phyloP scores from a whole-genome alignment of 92 coral and sea anemone species.

The Phenganax marumi region DNA sequence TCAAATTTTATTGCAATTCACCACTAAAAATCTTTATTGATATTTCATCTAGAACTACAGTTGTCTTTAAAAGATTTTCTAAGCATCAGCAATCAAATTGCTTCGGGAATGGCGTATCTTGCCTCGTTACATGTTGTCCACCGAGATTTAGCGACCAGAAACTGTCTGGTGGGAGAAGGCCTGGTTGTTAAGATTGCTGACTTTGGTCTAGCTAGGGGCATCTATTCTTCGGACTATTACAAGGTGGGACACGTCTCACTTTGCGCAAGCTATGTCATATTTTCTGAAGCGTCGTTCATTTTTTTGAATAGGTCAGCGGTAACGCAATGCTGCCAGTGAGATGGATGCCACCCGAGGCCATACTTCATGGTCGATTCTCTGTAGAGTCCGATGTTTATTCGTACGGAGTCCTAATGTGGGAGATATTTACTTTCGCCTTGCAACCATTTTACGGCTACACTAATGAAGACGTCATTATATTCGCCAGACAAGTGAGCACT shows the following conservation, averaged over 20 bases:
- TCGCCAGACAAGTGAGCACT: slow-evolving; percentile 74
- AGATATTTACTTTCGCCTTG: slow-evolving; percentile 77
- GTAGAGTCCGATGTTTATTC: slow-evolving; percentile 92
- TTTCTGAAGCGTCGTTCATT: background rate
- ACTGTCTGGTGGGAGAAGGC: slow-evolving; percentile 73
- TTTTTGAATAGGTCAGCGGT: slow-evolving; percentile 71
- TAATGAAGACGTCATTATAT: slow-evolving; percentile 83
- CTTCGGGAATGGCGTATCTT: slow-evolving; percentile 78
- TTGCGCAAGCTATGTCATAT: background rate
- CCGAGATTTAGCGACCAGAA: slow-evolving; percentile 90
- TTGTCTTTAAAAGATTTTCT: slow-evolving; percentile 64
- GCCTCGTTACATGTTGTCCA: slow-evolving; percentile 81
- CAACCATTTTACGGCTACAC: slow-evolving; percentile 96
- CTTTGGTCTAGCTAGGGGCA: slow-evolving; percentile 92
- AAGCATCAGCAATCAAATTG: slow-evolving; percentile 67
- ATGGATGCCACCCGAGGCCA: slow-evolving; percentile 97
- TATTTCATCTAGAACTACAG: slow-evolving; percentile 1
- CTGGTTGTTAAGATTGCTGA: slow-evolving; percentile 83
- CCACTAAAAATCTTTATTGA: background rate
- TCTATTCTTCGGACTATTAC: slow-evolving; percentile 83
- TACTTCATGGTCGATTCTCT: slow-evolving; percentile 81
- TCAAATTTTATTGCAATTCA: too few species aligned
- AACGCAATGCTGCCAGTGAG: slow-evolving; percentile 91
- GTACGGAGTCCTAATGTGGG: slow-evolving; percentile 90
- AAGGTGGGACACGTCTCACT: slow-evolving; percentile 54